Evolutionary conservation across 2,888 invertebrate species (phyloP), one percentile per base, ranked within the genome.

Genomic region (Diarsia brunnea): DNA sequence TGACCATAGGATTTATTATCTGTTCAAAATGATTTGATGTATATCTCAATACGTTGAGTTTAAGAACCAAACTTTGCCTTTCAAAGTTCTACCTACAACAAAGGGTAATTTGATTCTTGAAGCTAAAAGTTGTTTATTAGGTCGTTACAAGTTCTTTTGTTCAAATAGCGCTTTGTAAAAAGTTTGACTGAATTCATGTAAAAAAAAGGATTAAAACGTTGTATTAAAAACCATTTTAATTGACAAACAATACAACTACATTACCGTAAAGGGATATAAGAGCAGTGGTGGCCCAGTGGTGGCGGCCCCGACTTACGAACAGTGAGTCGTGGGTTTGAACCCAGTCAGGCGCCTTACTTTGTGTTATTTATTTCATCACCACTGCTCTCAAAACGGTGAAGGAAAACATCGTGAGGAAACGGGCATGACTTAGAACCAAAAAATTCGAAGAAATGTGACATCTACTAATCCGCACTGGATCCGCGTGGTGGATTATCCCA

Each of bases 61-160:
- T 47, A 47, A 47, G 24, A 14, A 27, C 19, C n/a, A 65, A 58
- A 74, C 63, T 63, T 74, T 49, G 43, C n/a, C 47, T 43, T 74
- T 43, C 21, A 45, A 27, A 27, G n/a, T 43, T n/a, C 7, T 43
- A 14, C 38, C 8, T 45, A 19, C 58, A 58, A 65, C 21, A 65
- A 75, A 43, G 19, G 11, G 14, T 66, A 19, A 43, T 65, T 66
- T 38, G 65, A 27, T 65, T 43, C 27, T 27, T 55, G 65, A 11
- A 14, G 21, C 47, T 49, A 49, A 73, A 73, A 60, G 27, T 74
- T 58, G 58, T 73, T 64, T 73, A 63, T 19, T 14, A 73, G 21
- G 55, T 58, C 38, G 49, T 65, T 74, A 27, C 16, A 71, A 64
- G 69, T 72, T 55, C 11, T 19, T 4, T 4, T 47, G 58, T 58